phyloP scores from a whole-genome alignment of 2,797 vertebrate species.

The Hapalemur alaotrensis region DNA sequence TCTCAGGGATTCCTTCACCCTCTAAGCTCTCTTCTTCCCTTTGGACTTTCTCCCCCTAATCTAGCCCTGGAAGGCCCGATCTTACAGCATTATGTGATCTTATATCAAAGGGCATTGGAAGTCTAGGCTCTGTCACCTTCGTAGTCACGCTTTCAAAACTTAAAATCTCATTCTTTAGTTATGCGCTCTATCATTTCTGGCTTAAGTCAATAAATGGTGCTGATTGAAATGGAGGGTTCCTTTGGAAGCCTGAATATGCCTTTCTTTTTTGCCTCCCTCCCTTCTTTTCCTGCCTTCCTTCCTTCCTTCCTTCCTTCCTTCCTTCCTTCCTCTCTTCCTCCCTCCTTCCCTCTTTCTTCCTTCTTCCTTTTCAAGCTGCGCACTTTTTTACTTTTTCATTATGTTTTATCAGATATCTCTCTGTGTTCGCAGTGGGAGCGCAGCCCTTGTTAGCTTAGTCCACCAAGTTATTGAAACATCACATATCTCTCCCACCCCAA shows the following conservation, averaged over 20 bases:
- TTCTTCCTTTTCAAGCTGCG: not conserved
- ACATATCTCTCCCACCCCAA: not conserved
- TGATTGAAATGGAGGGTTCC: not conserved
- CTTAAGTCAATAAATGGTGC: not conserved
- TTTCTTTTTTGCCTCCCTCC: not conserved
- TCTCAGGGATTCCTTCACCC: not conserved
- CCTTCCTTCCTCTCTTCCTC: not conserved
- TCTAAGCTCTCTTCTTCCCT: not conserved
- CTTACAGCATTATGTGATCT: not conserved
- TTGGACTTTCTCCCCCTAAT: not conserved
- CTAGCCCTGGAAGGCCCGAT: not conserved
- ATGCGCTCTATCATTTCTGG: not conserved
- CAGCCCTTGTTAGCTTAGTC: not conserved
- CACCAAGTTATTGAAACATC: not conserved
- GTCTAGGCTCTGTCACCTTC: not conserved
- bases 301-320: not conserved
- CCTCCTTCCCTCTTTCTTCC: not conserved
- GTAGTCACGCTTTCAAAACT: not conserved
- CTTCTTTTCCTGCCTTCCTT: not conserved
- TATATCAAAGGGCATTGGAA: not conserved
- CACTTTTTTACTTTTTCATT: conserved; percentile 37
- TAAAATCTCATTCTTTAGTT: not conserved
- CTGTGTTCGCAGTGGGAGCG: not conserved
- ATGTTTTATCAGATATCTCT: not conserved
- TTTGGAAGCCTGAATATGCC: not conserved